phyloP scores from a whole-genome alignment of 2,888 invertebrate genomes.

The Horisme vitalbata region DNA sequence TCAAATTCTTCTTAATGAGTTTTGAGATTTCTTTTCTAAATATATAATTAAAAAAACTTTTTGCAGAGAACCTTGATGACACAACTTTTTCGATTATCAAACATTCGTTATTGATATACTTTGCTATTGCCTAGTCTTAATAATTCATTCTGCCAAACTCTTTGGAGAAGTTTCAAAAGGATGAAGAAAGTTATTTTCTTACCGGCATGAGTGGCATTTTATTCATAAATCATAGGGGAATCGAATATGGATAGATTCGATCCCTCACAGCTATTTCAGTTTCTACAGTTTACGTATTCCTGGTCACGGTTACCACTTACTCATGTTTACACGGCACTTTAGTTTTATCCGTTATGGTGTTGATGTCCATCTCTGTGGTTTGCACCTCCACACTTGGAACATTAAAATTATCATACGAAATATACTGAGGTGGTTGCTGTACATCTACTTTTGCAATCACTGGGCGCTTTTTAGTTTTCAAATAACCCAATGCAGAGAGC shows the following conservation, averaged over 20 bases:
- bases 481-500: slow-evolving; percentile 92
- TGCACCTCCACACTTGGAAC: slow-evolving; percentile 66
- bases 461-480: slow-evolving; percentile 92
- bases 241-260: slow-evolving; percentile 47
- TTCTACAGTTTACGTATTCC: slow-evolving; percentile 35
- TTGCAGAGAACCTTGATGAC: slow-evolving; percentile 45
- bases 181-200: slow-evolving; percentile 56
- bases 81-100: slow-evolving; percentile 69
- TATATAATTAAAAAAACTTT: slow-evolving; percentile 30
- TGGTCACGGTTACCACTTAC: slow-evolving; percentile 40
- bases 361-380: slow-evolving; percentile 73
- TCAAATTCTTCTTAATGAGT: no score
- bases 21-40: slow-evolving; percentile 5
- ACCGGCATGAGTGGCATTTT: slow-evolving; percentile 55
- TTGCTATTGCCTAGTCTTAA: slow-evolving; percentile 57
- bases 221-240: slow-evolving; percentile 55
- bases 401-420: slow-evolving; percentile 85
- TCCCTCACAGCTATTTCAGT: slow-evolving; percentile 41
- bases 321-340: slow-evolving; percentile 60
- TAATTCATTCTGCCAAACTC: slow-evolving; percentile 70
- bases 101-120: slow-evolving; percentile 65
- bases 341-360: slow-evolving; percentile 71
- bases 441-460: slow-evolving; percentile 87
- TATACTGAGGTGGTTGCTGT: slow-evolving; percentile 90
- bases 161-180: slow-evolving; percentile 55